Conservation (phyloP, 2,888 invertebrate genomes). For the Nephrotoma flavescens region DNA sequence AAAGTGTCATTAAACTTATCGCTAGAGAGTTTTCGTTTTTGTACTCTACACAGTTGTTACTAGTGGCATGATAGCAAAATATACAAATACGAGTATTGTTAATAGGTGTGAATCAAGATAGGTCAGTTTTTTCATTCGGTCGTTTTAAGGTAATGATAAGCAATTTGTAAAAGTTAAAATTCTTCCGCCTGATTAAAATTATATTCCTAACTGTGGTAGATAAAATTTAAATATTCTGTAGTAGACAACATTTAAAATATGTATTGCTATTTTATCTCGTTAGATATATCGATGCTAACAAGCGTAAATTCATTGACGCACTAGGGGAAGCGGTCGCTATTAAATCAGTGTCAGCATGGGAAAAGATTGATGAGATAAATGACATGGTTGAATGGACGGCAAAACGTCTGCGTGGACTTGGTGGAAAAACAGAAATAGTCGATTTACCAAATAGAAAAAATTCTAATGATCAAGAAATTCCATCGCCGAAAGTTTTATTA, state of each 20-base stretch:
- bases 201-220: background rate
- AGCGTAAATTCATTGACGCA: slow-evolving; percentile 56
- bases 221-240: background rate
- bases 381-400: slow-evolving; percentile 72
- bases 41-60: background rate
- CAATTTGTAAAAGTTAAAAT: background rate
- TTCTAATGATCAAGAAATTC: slow-evolving; percentile 53
- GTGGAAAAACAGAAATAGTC: slow-evolving; percentile 52
- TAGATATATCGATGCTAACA: slow-evolving; percentile 67
- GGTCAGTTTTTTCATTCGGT: background rate
- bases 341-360: slow-evolving; percentile 88
- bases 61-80: background rate
- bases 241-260: background rate
- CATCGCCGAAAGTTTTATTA: slow-evolving; percentile 73
- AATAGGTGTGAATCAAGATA: background rate
- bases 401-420: slow-evolving; percentile 49
- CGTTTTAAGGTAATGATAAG: background rate
- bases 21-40: background rate
- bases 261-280: background rate
- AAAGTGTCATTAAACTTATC: background rate
- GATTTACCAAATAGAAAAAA: slow-evolving; percentile 65
- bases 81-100: background rate
- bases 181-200: background rate
- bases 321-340: slow-evolving; percentile 81
- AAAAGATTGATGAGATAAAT: slow-evolving; percentile 64